Evolutionary conservation across 1,140 invertebrate genomes (phyloP).

Genomic region (Reticulitermes speratus): DNA sequence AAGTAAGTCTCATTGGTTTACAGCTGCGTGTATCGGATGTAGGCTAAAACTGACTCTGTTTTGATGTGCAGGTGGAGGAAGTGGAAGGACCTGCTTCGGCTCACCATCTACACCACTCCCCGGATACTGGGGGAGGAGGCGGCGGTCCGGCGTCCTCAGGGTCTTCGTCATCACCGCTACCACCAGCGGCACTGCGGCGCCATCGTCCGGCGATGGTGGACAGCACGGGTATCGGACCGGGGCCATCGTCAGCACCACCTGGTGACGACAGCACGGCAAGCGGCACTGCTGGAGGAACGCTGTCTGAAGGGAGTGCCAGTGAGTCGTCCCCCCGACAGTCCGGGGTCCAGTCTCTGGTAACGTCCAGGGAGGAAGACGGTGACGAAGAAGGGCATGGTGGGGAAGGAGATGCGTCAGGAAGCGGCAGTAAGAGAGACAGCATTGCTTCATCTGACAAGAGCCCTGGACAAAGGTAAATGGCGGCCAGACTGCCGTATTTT

Average conservation of each 20-base stretch:
- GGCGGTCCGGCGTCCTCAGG: slow-evolving; percentile 38
- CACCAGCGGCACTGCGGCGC: slow-evolving; percentile 41
- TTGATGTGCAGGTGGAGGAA: slow-evolving; percentile 14
- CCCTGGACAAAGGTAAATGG: slow-evolving; percentile 58
- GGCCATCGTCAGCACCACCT: not conserved
- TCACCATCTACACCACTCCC: slow-evolving; percentile 44
- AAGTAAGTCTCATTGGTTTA: too few relatives aligned
- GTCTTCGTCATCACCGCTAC: slow-evolving; percentile 37
- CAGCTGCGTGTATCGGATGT: too few relatives aligned
- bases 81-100: slow-evolving; percentile 29
- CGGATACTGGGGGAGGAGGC: slow-evolving; percentile 44
- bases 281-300: not conserved
- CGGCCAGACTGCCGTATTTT: too few relatives aligned
- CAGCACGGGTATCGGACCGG: slow-evolving; percentile 27
- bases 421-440: slow-evolving; percentile 51
- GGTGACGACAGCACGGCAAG: not conserved
- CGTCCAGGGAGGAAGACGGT: slow-evolving; percentile 56
- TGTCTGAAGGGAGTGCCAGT: not conserved
- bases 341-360: slow-evolving; percentile 46
- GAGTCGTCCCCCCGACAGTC: slow-evolving; percentile 24
- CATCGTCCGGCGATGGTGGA: slow-evolving; percentile 45
- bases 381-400: slow-evolving; percentile 40
- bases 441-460: slow-evolving; percentile 65
- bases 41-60: too few relatives aligned
- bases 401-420: not conserved